Base-by-base conservation (phyloP, 2,113 vertebrate genomes). In the Carassius gibelio region DNA sequence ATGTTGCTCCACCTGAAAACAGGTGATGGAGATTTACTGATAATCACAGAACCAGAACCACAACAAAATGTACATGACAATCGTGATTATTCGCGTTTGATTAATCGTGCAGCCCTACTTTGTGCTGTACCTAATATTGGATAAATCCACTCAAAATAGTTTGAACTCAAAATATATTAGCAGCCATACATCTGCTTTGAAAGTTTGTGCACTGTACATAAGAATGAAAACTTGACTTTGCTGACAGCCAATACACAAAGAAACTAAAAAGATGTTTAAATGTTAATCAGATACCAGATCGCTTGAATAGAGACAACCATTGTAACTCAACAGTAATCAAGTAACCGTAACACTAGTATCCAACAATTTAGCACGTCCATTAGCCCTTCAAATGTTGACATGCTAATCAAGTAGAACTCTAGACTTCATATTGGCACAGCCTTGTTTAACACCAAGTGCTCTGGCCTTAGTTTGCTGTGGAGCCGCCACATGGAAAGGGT, bases 401-500 rank as follows among this genome's bases (percentile, higher is more conserved):
- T 75, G 57, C 72, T 84, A 87, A 87, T 85, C 80, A 88, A 66
- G 26, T 59, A 85, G 21, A 13, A 71, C 55, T 78, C 80, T 26
- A 75, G 66, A 50, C 68, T 83, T 76, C 75, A 75, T 48, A 57
- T 59, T 48, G 79, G 48, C 83, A 83, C 74, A 30, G 86, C n/a
- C 82, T 62, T 75, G 23, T 84, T 84, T 13, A 81, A 85, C 74
- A 79, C 9, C 15, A 84, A 76, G 69, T 34, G 45, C 50, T 68
- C 57, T 74, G 75, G 72, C 55, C 77, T 52, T 48, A 74, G 30
- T 71, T 66, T 45, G 30, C 74, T 72, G 57, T 61, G 52, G 62
- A 21, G 55, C 23, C 1, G 69, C 61, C 81, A 82, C n/a, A 71
- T 85, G 75, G 71, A 88, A 45, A 23, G 23, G 17, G 74, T 79